phyloP scores from a whole-genome alignment of 2,797 vertebrate species.

The Mus spretus region DNA sequence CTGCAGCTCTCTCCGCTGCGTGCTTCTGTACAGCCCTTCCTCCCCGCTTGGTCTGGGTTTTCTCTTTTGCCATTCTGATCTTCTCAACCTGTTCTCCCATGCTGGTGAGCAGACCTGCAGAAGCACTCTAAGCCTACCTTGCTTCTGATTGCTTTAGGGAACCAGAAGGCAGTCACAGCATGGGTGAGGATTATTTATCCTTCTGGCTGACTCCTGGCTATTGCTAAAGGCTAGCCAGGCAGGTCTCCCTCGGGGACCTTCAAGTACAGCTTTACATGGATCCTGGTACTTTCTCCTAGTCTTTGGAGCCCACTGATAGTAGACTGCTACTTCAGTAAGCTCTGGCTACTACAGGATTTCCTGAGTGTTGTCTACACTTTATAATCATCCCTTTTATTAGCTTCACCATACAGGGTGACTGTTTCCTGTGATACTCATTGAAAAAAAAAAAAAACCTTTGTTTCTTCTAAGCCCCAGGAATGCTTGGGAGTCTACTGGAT shows the following conservation, averaged over 20 bases:
- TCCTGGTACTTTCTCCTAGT: not conserved
- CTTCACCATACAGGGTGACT: not conserved
- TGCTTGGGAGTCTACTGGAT: not conserved
- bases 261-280: not conserved
- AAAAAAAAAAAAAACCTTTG: constrained; percentile 9
- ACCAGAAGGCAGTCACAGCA: not conserved
- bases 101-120: not conserved
- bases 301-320: not conserved
- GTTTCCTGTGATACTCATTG: not conserved
- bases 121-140: not conserved
- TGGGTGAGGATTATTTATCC: not conserved
- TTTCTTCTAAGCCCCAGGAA: constrained; percentile 7
- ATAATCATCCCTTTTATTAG: not conserved
- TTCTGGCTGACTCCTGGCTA: not conserved
- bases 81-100: not conserved
- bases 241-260: not conserved
- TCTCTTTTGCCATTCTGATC: not conserved
- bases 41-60: not conserved
- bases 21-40: not conserved
- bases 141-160: not conserved
- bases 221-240: not conserved
- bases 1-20: not conserved
- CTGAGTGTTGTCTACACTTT: not conserved
- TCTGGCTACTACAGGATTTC: not conserved
- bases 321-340: not conserved